phyloP scores from a whole-genome alignment of 2,797 vertebrate species.

The Enteromius fasciolatus region DNA sequence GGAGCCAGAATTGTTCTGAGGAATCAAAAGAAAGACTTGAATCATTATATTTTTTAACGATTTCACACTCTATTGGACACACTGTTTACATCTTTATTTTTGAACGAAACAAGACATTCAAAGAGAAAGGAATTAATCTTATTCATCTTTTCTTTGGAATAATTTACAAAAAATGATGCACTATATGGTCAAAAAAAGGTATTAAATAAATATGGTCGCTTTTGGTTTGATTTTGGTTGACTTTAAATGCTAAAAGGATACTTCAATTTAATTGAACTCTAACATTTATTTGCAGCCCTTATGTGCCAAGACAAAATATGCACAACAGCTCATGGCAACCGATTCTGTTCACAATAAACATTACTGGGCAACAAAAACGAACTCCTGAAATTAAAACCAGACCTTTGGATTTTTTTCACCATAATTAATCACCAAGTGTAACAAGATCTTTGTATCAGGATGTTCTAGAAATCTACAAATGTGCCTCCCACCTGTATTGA shows the following conservation, averaged over 20 bases:
- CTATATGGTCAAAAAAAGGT: background rate
- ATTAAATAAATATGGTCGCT: background rate
- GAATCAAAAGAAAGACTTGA: background rate
- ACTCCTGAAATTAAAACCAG: constrained; percentile 47
- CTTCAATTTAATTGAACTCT: constrained; percentile 12
- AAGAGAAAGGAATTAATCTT: background rate
- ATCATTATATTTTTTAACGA: background rate
- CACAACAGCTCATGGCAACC: constrained; percentile 37
- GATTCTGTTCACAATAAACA: constrained; percentile 38
- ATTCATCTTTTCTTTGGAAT: background rate
- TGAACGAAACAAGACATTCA: background rate
- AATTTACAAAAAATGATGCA: background rate
- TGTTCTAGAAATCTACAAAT: constrained; percentile 12
- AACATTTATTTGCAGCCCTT: constrained; percentile 2
- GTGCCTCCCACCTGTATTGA: constrained; percentile 81
- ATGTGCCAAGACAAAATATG: constrained; percentile 28
- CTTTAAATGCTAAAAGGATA: background rate
- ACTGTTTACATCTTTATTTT: background rate
- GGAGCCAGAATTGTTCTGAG: background rate
- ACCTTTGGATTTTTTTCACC: constrained; percentile 39
- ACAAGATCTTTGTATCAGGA: constrained; percentile 4
- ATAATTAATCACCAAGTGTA: constrained; percentile 41
- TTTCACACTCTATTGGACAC: background rate
- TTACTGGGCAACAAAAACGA: constrained; percentile 43
- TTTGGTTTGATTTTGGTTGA: background rate